Base-by-base conservation (phyloP, 2,797 vertebrate species). In the Eidolon dupreanum region DNA sequence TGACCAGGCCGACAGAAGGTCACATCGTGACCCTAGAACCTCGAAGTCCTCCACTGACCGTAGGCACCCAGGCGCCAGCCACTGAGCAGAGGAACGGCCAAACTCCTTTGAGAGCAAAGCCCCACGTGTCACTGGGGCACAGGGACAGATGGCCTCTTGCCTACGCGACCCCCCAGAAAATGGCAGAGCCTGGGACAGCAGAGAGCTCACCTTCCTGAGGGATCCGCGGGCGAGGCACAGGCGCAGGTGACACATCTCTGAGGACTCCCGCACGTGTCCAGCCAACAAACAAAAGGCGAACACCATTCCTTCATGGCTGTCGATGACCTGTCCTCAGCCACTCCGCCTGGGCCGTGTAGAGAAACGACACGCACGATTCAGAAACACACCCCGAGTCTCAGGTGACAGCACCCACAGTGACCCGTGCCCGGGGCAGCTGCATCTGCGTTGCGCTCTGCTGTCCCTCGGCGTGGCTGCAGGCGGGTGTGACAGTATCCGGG, bases 201-300 rank as follows among this genome's bases (percentile, higher is more conserved):
- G 6, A 53, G 53, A 4, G 19, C 31, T 53, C 8, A 77, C 74
- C 74, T 8, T 24, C 8, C 31, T 36, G 3, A 33, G 33, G 2
- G 4, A 26, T 26, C 31, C 31, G 13, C 3, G 1, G 0, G 11
- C 0, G 6, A 8, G 36, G 15, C 5, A 28, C 10, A n/a, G 5
- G 4, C 55, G 2, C 28, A 19, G 10, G 3, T 3, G 16, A 43
- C 6, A 8, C 0, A 2, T 28, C 5, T 4, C 4, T 36, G 8
- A 6, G 28, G 28, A 49, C 8, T 10, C 2, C 8, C 4, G 0
- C 9, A 2, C 12, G 1, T 0, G 11, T 5, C 3, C 0, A 4
- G 3, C 6, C 77, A 22, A 15, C 17, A 13, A 43, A 22, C 8
- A 8, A 59, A 4, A 79, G 5, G 9, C 1, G 16, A 38, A 41